phyloP scores from a whole-genome alignment of 2,797 vertebrate genomes.

The Varecia variegata region DNA sequence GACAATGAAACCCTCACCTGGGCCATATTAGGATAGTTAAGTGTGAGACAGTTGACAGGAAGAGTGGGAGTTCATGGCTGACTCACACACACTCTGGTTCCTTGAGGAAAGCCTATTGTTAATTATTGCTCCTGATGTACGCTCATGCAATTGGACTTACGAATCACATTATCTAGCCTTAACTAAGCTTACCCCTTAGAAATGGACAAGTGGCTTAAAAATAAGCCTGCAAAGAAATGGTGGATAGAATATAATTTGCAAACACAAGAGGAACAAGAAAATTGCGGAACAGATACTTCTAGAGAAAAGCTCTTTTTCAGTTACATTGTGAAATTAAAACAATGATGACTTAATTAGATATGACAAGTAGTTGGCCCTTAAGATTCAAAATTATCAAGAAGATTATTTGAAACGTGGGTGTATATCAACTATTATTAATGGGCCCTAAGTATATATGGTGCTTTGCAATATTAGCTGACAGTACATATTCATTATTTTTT shows the following conservation, averaged over 20 bases:
- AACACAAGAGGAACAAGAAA: background rate
- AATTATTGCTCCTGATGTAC: background rate
- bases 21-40: background rate
- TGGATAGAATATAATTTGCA: background rate
- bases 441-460: background rate
- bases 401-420: conserved; percentile 1
- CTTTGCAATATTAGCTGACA: background rate
- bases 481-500: background rate
- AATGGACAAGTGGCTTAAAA: background rate
- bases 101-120: background rate
- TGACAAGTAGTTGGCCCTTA: background rate
- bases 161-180: background rate
- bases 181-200: background rate
- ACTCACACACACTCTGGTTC: background rate
- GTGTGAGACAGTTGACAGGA: background rate
- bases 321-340: background rate
- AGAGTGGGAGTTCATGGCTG: rapidly evolving
- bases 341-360: background rate
- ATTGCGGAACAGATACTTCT: background rate
- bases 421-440: background rate
- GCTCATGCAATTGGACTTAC: background rate
- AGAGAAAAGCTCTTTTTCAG: background rate
- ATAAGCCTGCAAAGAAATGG: background rate
- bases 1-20: background rate
- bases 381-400: conserved; percentile 4